phyloP scores from a whole-genome alignment of 2,797 vertebrate genomes.

The Anolis apletophallus region DNA sequence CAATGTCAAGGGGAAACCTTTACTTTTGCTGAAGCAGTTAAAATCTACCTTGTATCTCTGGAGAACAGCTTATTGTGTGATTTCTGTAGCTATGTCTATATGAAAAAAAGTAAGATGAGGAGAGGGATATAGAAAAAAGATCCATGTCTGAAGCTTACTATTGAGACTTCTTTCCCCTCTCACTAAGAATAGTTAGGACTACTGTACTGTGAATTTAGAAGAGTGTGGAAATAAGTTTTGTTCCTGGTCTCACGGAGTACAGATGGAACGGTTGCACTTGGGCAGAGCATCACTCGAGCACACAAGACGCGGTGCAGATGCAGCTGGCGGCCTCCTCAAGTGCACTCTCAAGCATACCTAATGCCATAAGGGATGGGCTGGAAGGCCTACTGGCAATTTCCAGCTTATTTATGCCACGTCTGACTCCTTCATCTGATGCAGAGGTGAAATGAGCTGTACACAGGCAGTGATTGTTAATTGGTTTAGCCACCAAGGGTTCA shows the following conservation, averaged over 20 bases:
- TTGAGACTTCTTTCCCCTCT: neutral
- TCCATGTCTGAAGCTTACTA: no score
- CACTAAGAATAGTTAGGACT: neutral
- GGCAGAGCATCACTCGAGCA: neutral
- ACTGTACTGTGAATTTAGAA: accelerated
- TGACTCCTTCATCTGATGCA: accelerated
- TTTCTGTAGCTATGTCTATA: no score
- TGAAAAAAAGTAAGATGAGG: neutral
- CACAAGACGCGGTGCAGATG: neutral
- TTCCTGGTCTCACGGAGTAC: neutral
- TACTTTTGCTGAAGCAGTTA: no score
- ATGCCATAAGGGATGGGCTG: neutral
- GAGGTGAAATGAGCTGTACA: conserved; percentile 18
- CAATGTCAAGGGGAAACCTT: no score
- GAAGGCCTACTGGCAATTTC: conserved; percentile 25
- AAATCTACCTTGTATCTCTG: neutral
- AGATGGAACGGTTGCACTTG: conserved; percentile 5
- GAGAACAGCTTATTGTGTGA: no score
- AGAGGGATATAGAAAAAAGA: neutral
- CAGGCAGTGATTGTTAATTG: neutral
- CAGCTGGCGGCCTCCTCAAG: neutral
- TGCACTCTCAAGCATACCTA: neutral
- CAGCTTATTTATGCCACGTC: conserved; percentile 19
- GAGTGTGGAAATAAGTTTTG: conserved; percentile 21
- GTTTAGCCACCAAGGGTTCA: neutral